These are phyloP conservation scores for Ornithoptera alexandrae DNA, from an alignment of 2,888 invertebrate species.

Conservation along the genomic window DNA sequence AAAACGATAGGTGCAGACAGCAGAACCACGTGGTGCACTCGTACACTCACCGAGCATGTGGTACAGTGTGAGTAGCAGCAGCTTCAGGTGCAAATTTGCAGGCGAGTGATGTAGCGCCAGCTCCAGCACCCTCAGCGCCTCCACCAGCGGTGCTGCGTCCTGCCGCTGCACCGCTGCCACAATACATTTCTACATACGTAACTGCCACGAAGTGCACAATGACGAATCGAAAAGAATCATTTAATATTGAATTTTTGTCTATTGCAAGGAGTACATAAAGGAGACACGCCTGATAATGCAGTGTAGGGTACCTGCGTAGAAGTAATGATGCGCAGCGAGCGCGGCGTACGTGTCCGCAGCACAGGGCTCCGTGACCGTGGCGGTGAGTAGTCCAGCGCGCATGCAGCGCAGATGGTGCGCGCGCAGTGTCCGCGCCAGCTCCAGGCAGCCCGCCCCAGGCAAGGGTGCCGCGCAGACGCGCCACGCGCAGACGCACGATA, in stretches of 20 bases:
- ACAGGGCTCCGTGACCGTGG: slow-evolving; percentile 85
- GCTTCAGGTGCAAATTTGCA: slow-evolving; percentile 93
- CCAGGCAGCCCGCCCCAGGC: slow-evolving; percentile 42
- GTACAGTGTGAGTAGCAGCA: slow-evolving; percentile 90
- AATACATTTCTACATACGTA: neutral
- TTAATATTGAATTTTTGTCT: too few species aligned
- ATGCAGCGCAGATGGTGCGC: slow-evolving; percentile 82
- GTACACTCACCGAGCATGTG: slow-evolving; percentile 82
- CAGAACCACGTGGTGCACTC: too few species aligned
- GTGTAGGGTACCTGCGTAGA: slow-evolving; percentile 58
- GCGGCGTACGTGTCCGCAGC: slow-evolving; percentile 90
- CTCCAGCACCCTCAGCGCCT: slow-evolving; percentile 86
- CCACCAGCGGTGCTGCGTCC: slow-evolving; percentile 79
- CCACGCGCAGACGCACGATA: slow-evolving; percentile 87
- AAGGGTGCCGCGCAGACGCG: slow-evolving; percentile 85
- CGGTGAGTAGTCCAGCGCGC: slow-evolving; percentile 67
- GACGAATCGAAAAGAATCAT: too few species aligned
- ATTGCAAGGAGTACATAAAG: neutral
- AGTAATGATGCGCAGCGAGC: slow-evolving; percentile 86
- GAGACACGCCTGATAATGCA: neutral
- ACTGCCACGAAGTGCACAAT: neutral
- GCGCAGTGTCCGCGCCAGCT: slow-evolving; percentile 81
- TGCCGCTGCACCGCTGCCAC: slow-evolving; percentile 71
- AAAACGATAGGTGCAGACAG: neutral
- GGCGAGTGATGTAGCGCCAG: slow-evolving; percentile 87